These are phyloP conservation scores for Gyps fulvus DNA, from an alignment of 2,113 vertebrate species.

Conservation along the genomic window DNA sequence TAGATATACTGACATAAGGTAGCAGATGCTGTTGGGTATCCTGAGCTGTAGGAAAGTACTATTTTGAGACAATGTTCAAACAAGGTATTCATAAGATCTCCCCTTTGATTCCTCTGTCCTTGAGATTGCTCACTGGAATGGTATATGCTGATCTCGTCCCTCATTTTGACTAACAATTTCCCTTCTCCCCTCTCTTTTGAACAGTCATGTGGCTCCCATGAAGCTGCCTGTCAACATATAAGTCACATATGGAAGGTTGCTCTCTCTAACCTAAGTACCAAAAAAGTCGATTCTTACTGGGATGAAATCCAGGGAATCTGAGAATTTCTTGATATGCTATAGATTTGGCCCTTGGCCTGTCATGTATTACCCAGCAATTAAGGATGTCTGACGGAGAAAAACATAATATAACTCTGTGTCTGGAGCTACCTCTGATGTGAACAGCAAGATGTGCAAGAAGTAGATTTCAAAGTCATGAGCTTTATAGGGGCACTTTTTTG, in stretches of 20 bases:
- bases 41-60: background rate
- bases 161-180: background rate
- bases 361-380: background rate
- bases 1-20: background rate
- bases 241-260: background rate
- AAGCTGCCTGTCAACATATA: background rate
- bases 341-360: background rate
- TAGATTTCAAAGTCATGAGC: background rate
- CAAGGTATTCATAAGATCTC: background rate
- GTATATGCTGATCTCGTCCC: background rate
- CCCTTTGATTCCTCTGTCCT: background rate
- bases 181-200: background rate
- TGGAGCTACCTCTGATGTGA: background rate
- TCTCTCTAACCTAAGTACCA: background rate
- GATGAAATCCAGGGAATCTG: background rate
- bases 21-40: background rate
- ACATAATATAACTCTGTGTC: background rate
- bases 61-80: background rate
- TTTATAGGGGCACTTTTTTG: background rate
- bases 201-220: background rate
- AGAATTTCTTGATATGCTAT: background rate
- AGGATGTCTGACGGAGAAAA: background rate
- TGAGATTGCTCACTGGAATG: background rate
- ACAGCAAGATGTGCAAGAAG: background rate
- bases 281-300: background rate